Conservation (phyloP, 2,888 invertebrate genomes). For the Drosophila infuscata region DNA sequence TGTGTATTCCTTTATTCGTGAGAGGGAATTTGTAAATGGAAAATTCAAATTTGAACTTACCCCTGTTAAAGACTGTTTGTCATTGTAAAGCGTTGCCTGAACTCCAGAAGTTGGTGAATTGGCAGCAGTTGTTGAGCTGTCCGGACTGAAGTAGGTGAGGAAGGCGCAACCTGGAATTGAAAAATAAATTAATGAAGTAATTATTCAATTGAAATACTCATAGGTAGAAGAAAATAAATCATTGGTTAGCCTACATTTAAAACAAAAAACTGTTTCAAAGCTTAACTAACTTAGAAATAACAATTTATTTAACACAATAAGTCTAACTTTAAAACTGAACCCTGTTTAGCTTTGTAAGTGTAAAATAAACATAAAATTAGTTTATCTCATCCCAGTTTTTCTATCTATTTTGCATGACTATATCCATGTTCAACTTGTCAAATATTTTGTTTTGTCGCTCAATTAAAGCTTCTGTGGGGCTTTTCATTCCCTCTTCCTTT, state of each 20-base stretch:
- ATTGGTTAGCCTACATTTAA: neutral
- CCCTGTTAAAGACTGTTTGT: slow-evolving; percentile 99
- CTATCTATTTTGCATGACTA: slow-evolving; percentile 14
- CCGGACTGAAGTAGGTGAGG: slow-evolving; percentile 98
- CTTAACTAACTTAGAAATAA: neutral
- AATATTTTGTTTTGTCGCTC: slow-evolving; percentile 55
- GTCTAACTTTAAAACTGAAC: neutral
- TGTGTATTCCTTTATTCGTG: slow-evolving; percentile 19
- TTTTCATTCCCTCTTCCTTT: neutral
- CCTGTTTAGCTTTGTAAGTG: neutral
- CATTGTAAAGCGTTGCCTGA: slow-evolving; percentile 89
- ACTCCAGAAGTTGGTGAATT: slow-evolving; percentile 88
- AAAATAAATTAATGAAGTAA: neutral
- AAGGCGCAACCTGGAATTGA: slow-evolving; percentile 95
- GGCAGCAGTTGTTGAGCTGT: slow-evolving; percentile 89
- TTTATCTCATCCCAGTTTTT: neutral
- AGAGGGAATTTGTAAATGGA: slow-evolving; percentile 3
- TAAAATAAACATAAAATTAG: neutral
- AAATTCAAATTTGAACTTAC: slow-evolving; percentile 88
- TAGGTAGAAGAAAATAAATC: neutral
- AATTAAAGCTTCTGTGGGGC: slow-evolving; percentile 46
- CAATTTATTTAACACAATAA: neutral
- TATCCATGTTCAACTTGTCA: slow-evolving; percentile 36
- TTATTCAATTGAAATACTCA: neutral
- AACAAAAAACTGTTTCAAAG: too few relatives aligned